Base-by-base conservation (phyloP, 2,113 vertebrate species). In the Esox niger region DNA sequence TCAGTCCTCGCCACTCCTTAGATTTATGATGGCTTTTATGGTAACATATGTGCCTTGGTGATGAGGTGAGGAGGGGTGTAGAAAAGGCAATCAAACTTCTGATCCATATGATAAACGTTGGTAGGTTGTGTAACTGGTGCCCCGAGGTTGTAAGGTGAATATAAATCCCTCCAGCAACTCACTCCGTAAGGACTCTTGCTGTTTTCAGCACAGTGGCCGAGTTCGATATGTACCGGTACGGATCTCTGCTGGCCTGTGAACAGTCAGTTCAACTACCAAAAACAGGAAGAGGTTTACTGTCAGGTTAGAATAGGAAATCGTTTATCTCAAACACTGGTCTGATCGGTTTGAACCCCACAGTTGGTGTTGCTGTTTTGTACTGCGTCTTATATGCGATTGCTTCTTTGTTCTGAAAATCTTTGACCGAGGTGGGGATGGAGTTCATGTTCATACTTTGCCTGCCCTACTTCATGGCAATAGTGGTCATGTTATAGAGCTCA, bases 71-170 rank as follows among this genome's bases (percentile, higher is more conserved):
- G 46, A 3, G 20, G 38, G 17, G 46, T 2, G 20, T 20, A 49
- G 47, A 49, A 38, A 30, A 62, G 61, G 29, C 23, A 62, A 62
- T 46, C 47, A 49, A 49, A 29, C 47, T 26, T 64, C 7, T 49
- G 62, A 62, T 74, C 27, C 46, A 33, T 35, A 35, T 62, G 71
- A 30, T 62, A 30, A 70, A 47, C n/a, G 62, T 49, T 65, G 35
- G 43, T 46, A 46, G 43, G 47, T 83, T 83, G 80, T 76, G 55
- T 85, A 84, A 84, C 17, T 10, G 13, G 38, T 13, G 38, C 11
- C 38, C 13, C 17, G 38, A 43, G 38, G 38, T 15, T 43, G 38
- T 43, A 62, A 60, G 62, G 30, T 70, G 56, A 46, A 58, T n/a
- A 0, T 23, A 49, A 52, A 21, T 15, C 47, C 47, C n/a, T 52